Conservation (phyloP, 92 coral and sea anemone species). For the Palythoa caribaeorum region DNA sequence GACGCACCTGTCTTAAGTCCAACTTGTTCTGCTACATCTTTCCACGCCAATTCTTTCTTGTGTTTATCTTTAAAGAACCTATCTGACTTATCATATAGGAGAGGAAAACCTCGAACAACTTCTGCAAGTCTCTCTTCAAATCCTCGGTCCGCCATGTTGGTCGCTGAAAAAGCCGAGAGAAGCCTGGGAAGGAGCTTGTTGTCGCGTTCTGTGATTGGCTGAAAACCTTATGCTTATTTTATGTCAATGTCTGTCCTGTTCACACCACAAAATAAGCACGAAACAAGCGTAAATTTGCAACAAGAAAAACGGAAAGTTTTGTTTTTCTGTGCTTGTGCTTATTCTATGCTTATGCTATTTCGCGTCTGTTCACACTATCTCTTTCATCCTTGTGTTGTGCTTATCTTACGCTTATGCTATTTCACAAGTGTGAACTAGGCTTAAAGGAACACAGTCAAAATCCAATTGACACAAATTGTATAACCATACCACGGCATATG, state of each 20-base stretch:
- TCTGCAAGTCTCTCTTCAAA: slow-evolving; percentile 47
- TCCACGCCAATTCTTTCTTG: slow-evolving; percentile 43
- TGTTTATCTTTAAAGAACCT: slow-evolving; percentile 41
- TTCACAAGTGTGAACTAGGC: slow-evolving; percentile 21
- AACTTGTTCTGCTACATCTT: slow-evolving; percentile 43
- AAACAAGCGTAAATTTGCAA: slow-evolving; percentile 26
- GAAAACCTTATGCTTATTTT: slow-evolving; percentile 38
- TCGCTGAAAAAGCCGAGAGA: slow-evolving; percentile 39
- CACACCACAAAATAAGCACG: slow-evolving; percentile 39
- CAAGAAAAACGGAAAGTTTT: slow-evolving; percentile 27
- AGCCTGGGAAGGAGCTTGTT: slow-evolving; percentile 47
- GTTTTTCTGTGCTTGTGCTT: slow-evolving; percentile 25
- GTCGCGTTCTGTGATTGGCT: slow-evolving; percentile 41
- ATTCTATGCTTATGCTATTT: slow-evolving; percentile 28
- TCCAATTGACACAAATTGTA: too few species aligned
- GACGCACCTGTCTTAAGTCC: slow-evolving; percentile 41
- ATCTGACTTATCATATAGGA: slow-evolving; percentile 38
- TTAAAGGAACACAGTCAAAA: not conserved
- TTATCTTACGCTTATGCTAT: slow-evolving; percentile 24
- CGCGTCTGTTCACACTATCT: slow-evolving; percentile 36
- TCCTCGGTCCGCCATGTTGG: slow-evolving; percentile 45
- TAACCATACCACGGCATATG: too few species aligned
- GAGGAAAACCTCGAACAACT: slow-evolving; percentile 46
- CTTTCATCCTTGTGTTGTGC: slow-evolving; percentile 19
- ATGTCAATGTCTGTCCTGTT: slow-evolving; percentile 41